phyloP scores from a whole-genome alignment of 2,113 vertebrate species.

The Colossoma macropomum region DNA sequence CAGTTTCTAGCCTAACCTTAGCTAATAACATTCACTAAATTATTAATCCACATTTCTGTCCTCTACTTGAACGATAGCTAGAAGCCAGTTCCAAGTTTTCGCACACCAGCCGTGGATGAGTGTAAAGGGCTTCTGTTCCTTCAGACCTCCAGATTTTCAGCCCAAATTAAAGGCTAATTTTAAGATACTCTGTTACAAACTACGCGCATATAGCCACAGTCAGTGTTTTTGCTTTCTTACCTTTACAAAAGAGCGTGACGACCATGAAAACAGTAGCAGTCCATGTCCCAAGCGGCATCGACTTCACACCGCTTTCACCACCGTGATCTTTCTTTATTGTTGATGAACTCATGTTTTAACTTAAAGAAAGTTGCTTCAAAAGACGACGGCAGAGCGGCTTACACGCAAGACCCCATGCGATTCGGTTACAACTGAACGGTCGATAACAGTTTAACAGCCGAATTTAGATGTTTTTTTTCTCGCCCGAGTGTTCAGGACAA shows the following conservation, averaged over 20 bases:
- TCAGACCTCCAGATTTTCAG: neutral
- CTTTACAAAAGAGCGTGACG: slow-evolving; percentile 30
- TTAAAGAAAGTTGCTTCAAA: neutral
- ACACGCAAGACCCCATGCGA: neutral
- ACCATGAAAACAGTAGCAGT: neutral
- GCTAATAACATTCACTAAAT: too few species aligned
- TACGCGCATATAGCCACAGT: neutral
- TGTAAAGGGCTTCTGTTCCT: neutral
- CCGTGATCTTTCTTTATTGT: neutral
- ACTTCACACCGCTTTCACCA: neutral
- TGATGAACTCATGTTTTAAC: slow-evolving; percentile 5
- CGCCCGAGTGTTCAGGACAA: neutral
- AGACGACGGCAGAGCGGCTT: too few species aligned
- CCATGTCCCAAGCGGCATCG: neutral
- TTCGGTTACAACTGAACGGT: neutral
- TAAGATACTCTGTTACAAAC: neutral
- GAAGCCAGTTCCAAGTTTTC: neutral
- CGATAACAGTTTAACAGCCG: neutral
- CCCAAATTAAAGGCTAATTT: neutral
- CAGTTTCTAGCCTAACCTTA: neutral
- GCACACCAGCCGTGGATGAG: neutral
- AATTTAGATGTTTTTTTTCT: neutral
- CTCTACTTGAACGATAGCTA: neutral
- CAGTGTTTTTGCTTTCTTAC: neutral
- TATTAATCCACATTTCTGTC: too few species aligned